phyloP scores from a whole-genome alignment of 2,797 vertebrate genomes.

The Gymnodraco acuticeps region DNA sequence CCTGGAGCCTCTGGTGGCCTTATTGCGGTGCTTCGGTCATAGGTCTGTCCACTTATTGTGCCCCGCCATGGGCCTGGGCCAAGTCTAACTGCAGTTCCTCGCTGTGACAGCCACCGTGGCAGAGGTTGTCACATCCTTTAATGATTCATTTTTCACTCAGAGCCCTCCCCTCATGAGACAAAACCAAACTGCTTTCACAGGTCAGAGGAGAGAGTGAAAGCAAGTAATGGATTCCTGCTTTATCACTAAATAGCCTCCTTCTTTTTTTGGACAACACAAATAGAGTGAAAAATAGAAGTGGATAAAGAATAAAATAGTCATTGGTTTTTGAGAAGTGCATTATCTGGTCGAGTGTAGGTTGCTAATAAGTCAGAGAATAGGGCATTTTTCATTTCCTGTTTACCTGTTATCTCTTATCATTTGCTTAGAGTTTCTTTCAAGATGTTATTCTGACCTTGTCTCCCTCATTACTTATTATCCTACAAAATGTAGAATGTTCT shows the following conservation, averaged over 20 bases:
- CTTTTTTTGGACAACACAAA: constrained; percentile 55
- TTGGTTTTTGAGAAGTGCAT: constrained; percentile 21
- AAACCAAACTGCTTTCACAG: constrained; percentile 67
- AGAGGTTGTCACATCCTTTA: constrained; percentile 57
- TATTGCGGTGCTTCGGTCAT: constrained; percentile 27
- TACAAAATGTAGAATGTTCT: background rate
- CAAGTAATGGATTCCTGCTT: constrained; percentile 63
- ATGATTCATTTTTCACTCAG: constrained; percentile 61
- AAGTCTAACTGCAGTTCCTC: constrained; percentile 48
- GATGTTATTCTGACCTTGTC: background rate
- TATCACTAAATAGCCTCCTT: constrained; percentile 52
- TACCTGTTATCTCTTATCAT: background rate
- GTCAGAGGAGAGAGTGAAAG: constrained; percentile 58
- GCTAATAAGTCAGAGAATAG: constrained; percentile 10
- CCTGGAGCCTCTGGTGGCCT: constrained; percentile 36
- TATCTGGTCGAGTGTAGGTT: constrained; percentile 13
- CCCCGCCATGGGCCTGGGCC: constrained; percentile 25
- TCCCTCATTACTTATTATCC: background rate
- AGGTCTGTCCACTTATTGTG: constrained; percentile 56
- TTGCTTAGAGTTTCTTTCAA: background rate
- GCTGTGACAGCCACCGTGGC: constrained; percentile 44
- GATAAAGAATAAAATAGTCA: constrained; percentile 11
- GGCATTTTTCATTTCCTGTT: constrained; percentile 27
- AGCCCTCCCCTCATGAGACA: constrained; percentile 48
- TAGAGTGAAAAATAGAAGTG: constrained; percentile 26